Evolutionary conservation across 2,888 invertebrate genomes (phyloP).

Genomic region (Branchipolynoe longqiensis): DNA sequence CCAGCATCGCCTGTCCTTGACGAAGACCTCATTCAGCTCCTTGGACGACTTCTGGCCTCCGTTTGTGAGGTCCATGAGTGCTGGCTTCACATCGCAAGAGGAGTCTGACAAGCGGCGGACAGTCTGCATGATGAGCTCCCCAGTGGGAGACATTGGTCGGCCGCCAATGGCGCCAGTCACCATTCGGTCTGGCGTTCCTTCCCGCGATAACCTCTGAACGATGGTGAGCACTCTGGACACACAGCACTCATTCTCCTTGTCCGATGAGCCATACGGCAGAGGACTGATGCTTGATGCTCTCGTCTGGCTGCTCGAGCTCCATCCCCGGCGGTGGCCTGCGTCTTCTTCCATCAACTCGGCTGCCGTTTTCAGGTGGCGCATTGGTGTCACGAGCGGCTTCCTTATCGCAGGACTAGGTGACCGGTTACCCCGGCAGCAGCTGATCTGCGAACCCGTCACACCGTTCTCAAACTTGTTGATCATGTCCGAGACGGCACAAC

Average conservation of each 20-base stretch:
- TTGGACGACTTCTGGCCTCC: constrained; percentile 5
- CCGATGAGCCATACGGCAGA: constrained; percentile 45
- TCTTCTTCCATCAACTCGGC: constrained; percentile 78
- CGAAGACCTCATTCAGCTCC: background rate
- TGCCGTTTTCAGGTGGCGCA: constrained; percentile 77
- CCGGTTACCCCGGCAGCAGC: constrained; percentile 11
- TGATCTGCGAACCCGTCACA: constrained; percentile 9
- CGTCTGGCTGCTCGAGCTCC: constrained; percentile 20
- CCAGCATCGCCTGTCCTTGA: background rate
- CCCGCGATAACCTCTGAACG: constrained; percentile 74
- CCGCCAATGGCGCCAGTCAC: background rate
- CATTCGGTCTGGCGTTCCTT: constrained; percentile 71
- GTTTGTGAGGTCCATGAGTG: constrained; percentile 58
- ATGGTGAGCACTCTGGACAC: constrained; percentile 70
- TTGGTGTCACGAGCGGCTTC: constrained; percentile 67
- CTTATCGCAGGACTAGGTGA: constrained; percentile 67
- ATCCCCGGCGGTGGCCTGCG: constrained; percentile 10
- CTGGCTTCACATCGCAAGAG: constrained; percentile 48
- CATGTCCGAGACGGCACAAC: constrained; percentile 50
- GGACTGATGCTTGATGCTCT: constrained; percentile 23
- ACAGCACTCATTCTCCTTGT: constrained; percentile 55
- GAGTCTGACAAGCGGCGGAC: constrained; percentile 37
- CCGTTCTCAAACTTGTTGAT: constrained; percentile 50
- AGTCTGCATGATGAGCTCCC: constrained; percentile 9
- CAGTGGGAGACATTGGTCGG: constrained; percentile 41